Base-by-base conservation (phyloP, 2,797 vertebrate genomes). In the Otus scops region DNA sequence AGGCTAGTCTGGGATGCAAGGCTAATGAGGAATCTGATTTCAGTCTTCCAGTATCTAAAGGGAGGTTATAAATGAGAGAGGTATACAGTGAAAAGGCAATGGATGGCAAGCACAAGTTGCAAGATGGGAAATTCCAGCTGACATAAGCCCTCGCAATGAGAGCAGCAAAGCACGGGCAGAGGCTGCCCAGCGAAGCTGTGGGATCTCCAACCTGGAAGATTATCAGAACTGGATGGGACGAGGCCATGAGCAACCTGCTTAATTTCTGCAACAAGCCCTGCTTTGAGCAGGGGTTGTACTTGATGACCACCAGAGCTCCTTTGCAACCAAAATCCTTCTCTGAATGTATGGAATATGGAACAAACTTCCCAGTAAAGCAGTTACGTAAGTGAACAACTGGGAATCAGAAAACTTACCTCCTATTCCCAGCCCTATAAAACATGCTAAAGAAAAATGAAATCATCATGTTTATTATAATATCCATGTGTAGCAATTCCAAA, bases 61-160 rank as follows among this genome's bases (percentile, higher is more conserved):
- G 20, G 12, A 84, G 20, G 43, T 63, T 61, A 45, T 43, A 80
- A 92, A 30, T 34, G 51, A 69, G 54, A 27, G 14, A 64, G 32
- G 15, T 22, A 60, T 14, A 11, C 32, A 77, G 24, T 11, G 43
- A 64, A 80, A 70, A 83, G 39, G 18, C 0, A 5, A 87, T 1
- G 69, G 74, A 54, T 4, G 3, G 26, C 41, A 82, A 59, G 54
- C 15, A 77, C 23, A 91, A 22, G 21, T 19, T 48, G 45, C 63
- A 79, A 24, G 39, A 56, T 8, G 24, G 27, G 38, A 73, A 79
- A 79, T 16, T 59, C 27, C 71, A 77, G 39, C 23, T 95, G 71
- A 77, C 4, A 10, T 2, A 56, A 45, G 2, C 19, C 26, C 23
- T 71, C 0, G 0, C 48, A 67, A 4, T 1, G 10, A 56, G 8